Percentiles rank a stretch among this genome's conserved stretches.
These are phyloP conservation scores for Drosophila dunni DNA, from an alignment of 1,140 invertebrate genomes.

Conservation along the genomic window DNA sequence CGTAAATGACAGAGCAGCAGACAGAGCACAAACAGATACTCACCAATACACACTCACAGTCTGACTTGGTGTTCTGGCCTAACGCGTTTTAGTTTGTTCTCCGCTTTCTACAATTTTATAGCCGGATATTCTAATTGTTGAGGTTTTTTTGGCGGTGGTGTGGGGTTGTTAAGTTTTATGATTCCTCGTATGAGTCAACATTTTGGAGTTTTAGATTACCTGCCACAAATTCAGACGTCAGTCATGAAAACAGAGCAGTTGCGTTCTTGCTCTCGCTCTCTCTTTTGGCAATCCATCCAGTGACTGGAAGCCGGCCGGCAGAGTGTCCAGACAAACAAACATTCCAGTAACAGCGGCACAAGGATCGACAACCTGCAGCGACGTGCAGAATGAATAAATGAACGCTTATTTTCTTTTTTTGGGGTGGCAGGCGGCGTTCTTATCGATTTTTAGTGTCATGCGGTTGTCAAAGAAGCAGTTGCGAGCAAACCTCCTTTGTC, in stretches of 20 bases:
- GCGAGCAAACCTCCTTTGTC: conserved; percentile 23
- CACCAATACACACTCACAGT: neutral
- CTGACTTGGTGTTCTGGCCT: conserved; percentile 68
- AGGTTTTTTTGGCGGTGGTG: conserved; percentile 13
- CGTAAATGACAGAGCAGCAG: conserved; percentile 35
- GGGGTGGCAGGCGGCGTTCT: conserved; percentile 32
- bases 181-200: conserved; percentile 29
- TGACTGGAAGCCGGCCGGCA: conserved; percentile 47
- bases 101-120: conserved; percentile 55
- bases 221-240: conserved; percentile 35
- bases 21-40: too few relatives aligned
- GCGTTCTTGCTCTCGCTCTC: conserved; percentile 1
- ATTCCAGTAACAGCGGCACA: conserved; percentile 51
- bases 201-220: conserved; percentile 26
- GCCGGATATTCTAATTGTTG: conserved; percentile 76
- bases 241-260: conserved; percentile 11
- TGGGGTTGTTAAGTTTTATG: conserved; percentile 19
- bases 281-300: conserved; percentile 6
- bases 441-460: conserved; percentile 77
- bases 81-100: conserved; percentile 60
- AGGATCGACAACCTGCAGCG: conserved; percentile 78
- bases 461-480: conserved; percentile 39
- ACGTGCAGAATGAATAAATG: conserved; percentile 1
- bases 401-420: conserved; percentile 12
- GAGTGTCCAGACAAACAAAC: conserved; percentile 54